Evolutionary conservation across 2,113 vertebrate genomes (phyloP).

Genomic region (Corvus hawaiiensis): DNA sequence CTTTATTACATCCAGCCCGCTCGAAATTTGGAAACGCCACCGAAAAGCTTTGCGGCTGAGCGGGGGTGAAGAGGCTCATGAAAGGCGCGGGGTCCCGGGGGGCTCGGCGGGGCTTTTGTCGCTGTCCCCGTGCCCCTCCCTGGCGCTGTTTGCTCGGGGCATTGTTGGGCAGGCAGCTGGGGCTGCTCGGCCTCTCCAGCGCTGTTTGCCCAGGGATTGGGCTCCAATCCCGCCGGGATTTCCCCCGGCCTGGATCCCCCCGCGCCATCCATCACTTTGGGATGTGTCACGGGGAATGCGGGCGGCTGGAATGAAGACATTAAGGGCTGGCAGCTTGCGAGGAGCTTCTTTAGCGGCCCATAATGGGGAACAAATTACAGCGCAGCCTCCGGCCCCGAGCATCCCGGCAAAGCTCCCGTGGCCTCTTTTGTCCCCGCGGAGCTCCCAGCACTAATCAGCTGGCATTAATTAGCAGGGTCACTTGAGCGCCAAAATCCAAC

Average conservation of each 20-base stretch:
- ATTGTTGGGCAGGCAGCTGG: conserved; percentile 78
- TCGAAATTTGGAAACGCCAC: not conserved
- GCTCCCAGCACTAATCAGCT: not conserved
- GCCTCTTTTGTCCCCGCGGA: not conserved
- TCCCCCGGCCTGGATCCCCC: conserved; percentile 32
- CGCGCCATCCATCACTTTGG: not conserved
- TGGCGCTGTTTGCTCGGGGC: conserved; percentile 75
- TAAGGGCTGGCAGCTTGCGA: not conserved
- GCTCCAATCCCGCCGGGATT: conserved; percentile 72
- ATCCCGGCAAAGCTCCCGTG: not conserved
- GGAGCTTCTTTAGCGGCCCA: not conserved
- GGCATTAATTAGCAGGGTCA: not conserved
- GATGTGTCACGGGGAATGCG: not conserved
- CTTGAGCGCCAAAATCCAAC: not conserved
- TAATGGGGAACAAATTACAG: conserved; percentile 39
- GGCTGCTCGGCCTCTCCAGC: conserved; percentile 67
- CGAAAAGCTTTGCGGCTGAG: not conserved
- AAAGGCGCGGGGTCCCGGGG: not conserved
- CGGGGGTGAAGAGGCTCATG: not conserved
- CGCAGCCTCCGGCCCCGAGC: not conserved
- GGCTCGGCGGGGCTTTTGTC: conserved; percentile 2
- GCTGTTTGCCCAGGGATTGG: conserved; percentile 78
- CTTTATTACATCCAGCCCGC: conserved; percentile 34
- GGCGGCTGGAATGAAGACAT: conserved; percentile 28
- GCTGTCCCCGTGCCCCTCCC: not conserved